Evolutionary conservation across 2,888 invertebrate species (phyloP), one percentile per base, ranked within the genome.

Genomic region (Vanessa cardui): DNA sequence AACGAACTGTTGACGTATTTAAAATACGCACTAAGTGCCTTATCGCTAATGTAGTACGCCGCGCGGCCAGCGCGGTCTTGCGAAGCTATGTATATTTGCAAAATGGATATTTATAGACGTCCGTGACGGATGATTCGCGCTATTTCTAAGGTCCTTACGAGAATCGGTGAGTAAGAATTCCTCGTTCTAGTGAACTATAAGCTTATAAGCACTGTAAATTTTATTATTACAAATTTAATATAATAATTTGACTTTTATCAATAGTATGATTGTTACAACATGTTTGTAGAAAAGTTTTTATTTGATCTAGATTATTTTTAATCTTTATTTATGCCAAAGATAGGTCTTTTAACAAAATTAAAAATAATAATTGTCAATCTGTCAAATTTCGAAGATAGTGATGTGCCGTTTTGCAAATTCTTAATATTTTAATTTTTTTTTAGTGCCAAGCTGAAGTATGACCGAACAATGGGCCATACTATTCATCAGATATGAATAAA

Each of bases 1-100:
- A 87, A 85, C 83, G 91, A 90, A 89, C 92, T 88, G 87, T 86
- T 92, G 91, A 92, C 91, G 91, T 91, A 89, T 91, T 89, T 89
- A 83, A 89, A 90, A 91, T 90, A 90, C 90, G 86, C 87, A 89
- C 84, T 86, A 84, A 87, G 88, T 89, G 88, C 87, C 89, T 88
- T 90, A 90, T 90, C 91, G 88, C 85, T 85, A 88, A 87, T 87
- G 86, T 90, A 87, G 88, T 91, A 85, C 85, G 84, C 84, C 83
- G 79, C 79, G 81, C 81, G 83, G 83, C 84, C 82, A 83, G 81
- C 84, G 82, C 81, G 83, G 77, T 83, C 83, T 82, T 81, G 83
- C 81, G 86, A 81, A 82, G 81, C 83, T 77, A 74, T 83, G 82
- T 87, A 83, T 86, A 83, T 88, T 87, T 87, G 89, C 87, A 89